Conservation (phyloP, 2,797 vertebrate genomes). For the Epinephelus awoara region DNA sequence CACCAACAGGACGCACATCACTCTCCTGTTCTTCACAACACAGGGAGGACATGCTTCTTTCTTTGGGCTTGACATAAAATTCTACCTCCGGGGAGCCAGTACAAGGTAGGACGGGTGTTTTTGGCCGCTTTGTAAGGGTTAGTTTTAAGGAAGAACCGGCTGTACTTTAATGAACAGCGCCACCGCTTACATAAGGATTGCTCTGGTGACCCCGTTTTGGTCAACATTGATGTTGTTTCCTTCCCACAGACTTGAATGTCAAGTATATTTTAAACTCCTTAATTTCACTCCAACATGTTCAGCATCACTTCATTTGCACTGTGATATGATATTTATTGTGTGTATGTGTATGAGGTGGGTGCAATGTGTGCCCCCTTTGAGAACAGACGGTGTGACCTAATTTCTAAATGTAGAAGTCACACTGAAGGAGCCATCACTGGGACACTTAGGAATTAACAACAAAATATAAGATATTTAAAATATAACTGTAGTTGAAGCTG, state of each 20-base stretch:
- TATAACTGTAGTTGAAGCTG: rapidly evolving
- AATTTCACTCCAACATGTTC: rapidly evolving
- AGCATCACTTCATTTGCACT: rapidly evolving
- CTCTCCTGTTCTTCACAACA: background rate
- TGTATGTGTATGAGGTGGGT: rapidly evolving
- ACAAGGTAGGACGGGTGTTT: slow-evolving; percentile 62
- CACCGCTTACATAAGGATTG: slow-evolving; percentile 72
- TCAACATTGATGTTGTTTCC: background rate
- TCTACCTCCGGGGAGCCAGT: slow-evolving; percentile 48
- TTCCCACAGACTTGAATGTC: background rate
- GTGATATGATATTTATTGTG: background rate
- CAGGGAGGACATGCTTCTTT: slow-evolving; percentile 72
- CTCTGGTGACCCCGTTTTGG: slow-evolving; percentile 78
- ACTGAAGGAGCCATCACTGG: background rate
- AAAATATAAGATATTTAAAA: background rate
- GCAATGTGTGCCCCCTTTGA: background rate
- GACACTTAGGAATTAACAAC: background rate
- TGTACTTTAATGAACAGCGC: slow-evolving; percentile 53
- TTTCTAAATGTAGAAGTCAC: slow-evolving; percentile 54
- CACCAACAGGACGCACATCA: rapidly evolving
- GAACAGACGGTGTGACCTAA: slow-evolving; percentile 61
- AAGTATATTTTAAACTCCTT: rapidly evolving
- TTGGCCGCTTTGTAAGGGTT: rapidly evolving
- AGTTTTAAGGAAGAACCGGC: background rate
- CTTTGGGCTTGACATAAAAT: slow-evolving; percentile 75